phyloP scores from a whole-genome alignment of 2,888 invertebrate genomes.

The Trachelus troglodyta region DNA sequence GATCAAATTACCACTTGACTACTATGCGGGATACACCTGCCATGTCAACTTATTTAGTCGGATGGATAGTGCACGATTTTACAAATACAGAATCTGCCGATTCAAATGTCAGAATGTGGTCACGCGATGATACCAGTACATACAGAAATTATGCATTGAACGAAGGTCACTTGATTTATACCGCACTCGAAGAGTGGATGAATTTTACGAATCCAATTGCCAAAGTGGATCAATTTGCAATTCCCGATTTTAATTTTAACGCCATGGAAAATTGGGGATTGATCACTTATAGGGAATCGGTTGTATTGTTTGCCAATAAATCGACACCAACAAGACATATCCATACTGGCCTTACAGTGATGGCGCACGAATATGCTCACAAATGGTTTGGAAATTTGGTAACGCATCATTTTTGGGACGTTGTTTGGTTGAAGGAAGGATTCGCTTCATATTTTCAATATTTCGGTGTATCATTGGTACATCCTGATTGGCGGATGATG shows the following conservation, averaged over 20 bases:
- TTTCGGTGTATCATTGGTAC: constrained; percentile 32
- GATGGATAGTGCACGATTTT: constrained; percentile 51
- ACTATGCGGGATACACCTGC: constrained; percentile 37
- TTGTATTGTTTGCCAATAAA: constrained; percentile 28
- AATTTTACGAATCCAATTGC: constrained; percentile 54
- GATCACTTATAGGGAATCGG: constrained; percentile 75
- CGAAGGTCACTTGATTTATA: constrained; percentile 38
- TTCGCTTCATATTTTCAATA: constrained; percentile 70
- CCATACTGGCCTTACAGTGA: constrained; percentile 41
- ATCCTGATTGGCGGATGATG: constrained; percentile 63
- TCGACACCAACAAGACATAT: constrained; percentile 30
- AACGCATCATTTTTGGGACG: constrained; percentile 60
- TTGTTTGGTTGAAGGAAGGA: constrained; percentile 66
- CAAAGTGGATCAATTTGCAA: constrained; percentile 83
- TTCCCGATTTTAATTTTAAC: constrained; percentile 85
- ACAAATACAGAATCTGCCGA: constrained; percentile 9
- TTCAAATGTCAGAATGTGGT: constrained; percentile 38
- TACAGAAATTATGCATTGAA: constrained; percentile 27
- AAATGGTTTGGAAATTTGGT: constrained; percentile 68
- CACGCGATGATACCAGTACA: constrained; percentile 32
- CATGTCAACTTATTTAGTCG: constrained; percentile 54
- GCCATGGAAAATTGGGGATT: constrained; percentile 97
- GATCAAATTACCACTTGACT: constrained; percentile 17
- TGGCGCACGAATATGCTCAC: constrained; percentile 70
- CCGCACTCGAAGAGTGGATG: constrained; percentile 35